Conservation (phyloP, 1,140 invertebrate genomes). For the Rhyacophila brunnea region DNA sequence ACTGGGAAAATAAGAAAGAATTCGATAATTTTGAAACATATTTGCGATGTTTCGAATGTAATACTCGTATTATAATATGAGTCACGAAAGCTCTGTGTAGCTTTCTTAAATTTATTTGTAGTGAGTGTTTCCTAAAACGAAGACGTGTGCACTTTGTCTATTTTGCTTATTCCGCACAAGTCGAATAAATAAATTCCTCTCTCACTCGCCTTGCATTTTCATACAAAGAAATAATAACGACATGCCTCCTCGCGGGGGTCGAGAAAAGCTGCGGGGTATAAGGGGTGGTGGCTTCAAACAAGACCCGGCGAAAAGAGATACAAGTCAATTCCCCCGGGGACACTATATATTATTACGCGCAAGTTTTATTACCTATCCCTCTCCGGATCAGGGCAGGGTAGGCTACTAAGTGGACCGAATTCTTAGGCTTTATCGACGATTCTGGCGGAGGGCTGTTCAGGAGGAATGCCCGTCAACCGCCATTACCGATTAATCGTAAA, state of each 20-base stretch:
- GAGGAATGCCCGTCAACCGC: neutral
- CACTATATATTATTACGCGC: conserved; percentile 36
- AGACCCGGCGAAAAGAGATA: conserved; percentile 21
- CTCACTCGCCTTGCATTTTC: conserved; percentile 23
- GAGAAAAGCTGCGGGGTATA: neutral
- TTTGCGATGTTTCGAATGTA: too few relatives aligned
- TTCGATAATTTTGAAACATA: too few relatives aligned
- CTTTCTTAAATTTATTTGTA: too few relatives aligned
- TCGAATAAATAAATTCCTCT: conserved; percentile 17
- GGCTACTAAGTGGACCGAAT: conserved; percentile 21
- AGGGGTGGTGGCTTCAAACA: conserved; percentile 5
- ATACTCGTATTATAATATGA: too few relatives aligned
- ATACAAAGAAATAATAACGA: conserved; percentile 19
- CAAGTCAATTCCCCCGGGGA: conserved; percentile 27
- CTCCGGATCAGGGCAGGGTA: conserved; percentile 2
- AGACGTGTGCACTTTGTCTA: too few relatives aligned
- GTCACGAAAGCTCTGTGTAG: too few relatives aligned
- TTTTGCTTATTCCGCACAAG: too few relatives aligned
- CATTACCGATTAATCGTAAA: neutral
- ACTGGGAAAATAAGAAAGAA: too few relatives aligned
- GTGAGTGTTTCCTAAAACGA: too few relatives aligned
- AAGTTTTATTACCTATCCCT: conserved; percentile 34
- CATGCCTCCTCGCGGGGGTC: neutral
- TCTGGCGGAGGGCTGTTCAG: too few relatives aligned
- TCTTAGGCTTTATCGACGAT: conserved; percentile 26